Evolutionary conservation across 2,888 invertebrate genomes (phyloP), one percentile per base, ranked within the genome.

Genomic region (Drosophila fulvimacula): DNA sequence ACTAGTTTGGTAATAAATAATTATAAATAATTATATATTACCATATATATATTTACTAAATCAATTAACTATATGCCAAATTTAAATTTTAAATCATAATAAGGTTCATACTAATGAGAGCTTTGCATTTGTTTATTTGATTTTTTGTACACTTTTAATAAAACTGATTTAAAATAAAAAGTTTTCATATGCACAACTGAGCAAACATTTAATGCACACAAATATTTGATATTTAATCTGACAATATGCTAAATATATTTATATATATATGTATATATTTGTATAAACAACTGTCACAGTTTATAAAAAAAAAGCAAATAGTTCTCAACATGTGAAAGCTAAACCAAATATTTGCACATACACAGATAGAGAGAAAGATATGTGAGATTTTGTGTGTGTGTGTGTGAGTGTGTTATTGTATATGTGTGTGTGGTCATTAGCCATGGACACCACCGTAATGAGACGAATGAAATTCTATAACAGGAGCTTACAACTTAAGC

Each of bases 401-500:
- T 42, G 13, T 64, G 34, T 42, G 46, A 19, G 27, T 7, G 24
- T 44, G 10, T 5, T 13, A 13, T 13, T 46, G 46, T 46, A 9
- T 36, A 21, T 63, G 41, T 57, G 21, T 39, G 44, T 49, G 53
- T 21, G 61, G 64, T 58, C 64, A 76, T 76, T 69, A 77, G 69
- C 48, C 42, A 60, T 59, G 66, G 66, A 73, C 73, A 73, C 55
- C 66, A 56, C 48, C 42, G 67, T 78, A 80, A 79, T 82, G 74
- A 74, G 71, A 61, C 65, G 53, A 71, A 61, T 70, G 56, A 66
- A 75, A 68, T 78, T 67, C 81, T 74, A 66, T 78, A 85, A 82
- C 73, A 81, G 73, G 56, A 62, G 74, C 89, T 77, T 79, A 77
- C 85, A 86, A 87, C 88, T 86, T 89, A 81, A 85, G 85, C 88